A percentile compares a stretch with the other conserved stretches of the same genome.
Evolutionary conservation across 1,140 invertebrate genomes (phyloP).

Genomic region (Leptonema lineaticorne): DNA sequence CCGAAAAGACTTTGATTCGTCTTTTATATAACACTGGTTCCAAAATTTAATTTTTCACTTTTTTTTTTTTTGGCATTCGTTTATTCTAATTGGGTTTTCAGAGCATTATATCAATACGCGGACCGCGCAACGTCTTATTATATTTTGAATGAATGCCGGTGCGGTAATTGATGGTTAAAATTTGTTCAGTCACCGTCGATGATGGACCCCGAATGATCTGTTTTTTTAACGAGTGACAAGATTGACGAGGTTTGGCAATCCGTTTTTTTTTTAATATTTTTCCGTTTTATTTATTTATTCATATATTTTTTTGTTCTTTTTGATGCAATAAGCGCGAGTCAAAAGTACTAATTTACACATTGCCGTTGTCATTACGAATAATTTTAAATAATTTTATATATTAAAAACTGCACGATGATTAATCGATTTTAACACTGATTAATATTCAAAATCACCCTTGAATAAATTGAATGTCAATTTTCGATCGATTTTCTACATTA

Average conservation of each 20-base stretch:
- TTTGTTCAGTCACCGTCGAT: constrained; percentile 41
- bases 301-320: too few species aligned
- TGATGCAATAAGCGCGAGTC: too few species aligned
- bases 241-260: constrained; percentile 19
- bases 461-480: too few species aligned
- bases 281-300: too few species aligned
- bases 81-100: constrained; percentile 31
- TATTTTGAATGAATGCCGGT: constrained; percentile 24
- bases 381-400: too few species aligned
- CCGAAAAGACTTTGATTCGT: background rate
- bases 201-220: constrained; percentile 38
- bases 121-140: constrained; percentile 27
- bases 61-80: constrained; percentile 13
- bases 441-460: too few species aligned
- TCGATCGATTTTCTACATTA: too few species aligned
- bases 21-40: constrained; percentile 1
- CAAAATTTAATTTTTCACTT: constrained; percentile 3
- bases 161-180: constrained; percentile 36
- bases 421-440: too few species aligned
- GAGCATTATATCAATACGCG: constrained; percentile 17
- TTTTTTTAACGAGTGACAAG: constrained; percentile 41
- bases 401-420: too few species aligned
- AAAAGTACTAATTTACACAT: too few species aligned
- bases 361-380: too few species aligned
- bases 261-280: too few species aligned